Conservation (phyloP, 2,888 invertebrate genomes). For the Chaetoderma sp. region DNA sequence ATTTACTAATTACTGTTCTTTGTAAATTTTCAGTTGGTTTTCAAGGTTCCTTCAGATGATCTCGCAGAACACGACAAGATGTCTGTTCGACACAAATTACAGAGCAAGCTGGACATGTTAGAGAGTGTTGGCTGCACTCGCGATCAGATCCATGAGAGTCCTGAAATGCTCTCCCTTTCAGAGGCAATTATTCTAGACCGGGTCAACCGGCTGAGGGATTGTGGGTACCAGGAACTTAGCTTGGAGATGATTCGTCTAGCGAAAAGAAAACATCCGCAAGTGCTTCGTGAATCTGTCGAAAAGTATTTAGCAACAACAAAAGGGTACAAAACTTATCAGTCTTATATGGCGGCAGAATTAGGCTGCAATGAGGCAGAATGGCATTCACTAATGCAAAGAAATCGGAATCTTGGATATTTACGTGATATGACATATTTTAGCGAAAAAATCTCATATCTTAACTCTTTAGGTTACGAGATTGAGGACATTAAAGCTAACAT, state of each 20-base stretch:
- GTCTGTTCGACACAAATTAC: conserved; percentile 14
- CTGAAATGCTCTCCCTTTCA: conserved; percentile 21
- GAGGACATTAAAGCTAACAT: conserved; percentile 13
- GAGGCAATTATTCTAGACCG: conserved; percentile 16
- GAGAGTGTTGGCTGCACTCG: conserved; percentile 25
- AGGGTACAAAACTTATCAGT: neutral
- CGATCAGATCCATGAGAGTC: conserved; percentile 25
- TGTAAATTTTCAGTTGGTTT: too few species aligned
- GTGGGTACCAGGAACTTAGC: neutral
- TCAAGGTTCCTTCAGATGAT: too few species aligned
- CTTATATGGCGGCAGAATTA: neutral
- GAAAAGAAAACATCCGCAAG: neutral
- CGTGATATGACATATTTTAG: conserved; percentile 9
- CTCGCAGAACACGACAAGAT: neutral
- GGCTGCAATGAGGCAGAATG: neutral
- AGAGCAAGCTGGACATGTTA: conserved; percentile 27
- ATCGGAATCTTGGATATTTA: neutral
- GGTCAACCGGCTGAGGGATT: conserved; percentile 2
- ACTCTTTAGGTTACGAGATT: conserved; percentile 4
- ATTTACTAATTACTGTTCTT: too few species aligned
- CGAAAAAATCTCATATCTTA: conserved; percentile 10
- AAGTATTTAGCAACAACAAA: neutral
- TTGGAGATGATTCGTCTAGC: neutral
- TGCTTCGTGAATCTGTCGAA: neutral
- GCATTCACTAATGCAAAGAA: neutral